phyloP scores from a whole-genome alignment of 2,797 vertebrate species.

The Dromococcyx pavoninus region DNA sequence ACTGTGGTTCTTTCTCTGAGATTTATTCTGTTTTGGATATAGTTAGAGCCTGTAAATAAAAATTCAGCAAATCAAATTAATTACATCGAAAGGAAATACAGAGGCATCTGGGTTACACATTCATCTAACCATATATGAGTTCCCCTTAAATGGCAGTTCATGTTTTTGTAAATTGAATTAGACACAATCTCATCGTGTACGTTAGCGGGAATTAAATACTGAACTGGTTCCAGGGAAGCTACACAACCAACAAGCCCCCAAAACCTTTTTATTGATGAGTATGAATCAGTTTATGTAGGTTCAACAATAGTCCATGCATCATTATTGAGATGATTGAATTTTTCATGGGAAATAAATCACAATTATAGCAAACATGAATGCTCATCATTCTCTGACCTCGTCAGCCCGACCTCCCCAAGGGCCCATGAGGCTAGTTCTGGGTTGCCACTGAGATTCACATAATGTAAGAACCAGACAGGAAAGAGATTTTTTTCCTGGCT shows the following conservation, averaged over 20 bases:
- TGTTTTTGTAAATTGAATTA: conserved; percentile 56
- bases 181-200: background rate
- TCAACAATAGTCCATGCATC: background rate
- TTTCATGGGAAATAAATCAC: conserved; percentile 36
- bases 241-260: background rate
- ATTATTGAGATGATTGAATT: conserved; percentile 23
- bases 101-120: conserved; percentile 4
- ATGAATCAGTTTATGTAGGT: background rate
- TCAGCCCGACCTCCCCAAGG: background rate
- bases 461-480: background rate
- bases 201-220: conserved; percentile 44
- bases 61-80: conserved; percentile 34
- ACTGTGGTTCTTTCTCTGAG: background rate
- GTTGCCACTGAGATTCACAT: background rate
- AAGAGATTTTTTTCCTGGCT: background rate
- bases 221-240: conserved; percentile 12
- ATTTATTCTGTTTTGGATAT: background rate
- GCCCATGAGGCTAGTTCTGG: background rate
- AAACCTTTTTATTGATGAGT: conserved; percentile 6
- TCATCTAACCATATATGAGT: background rate
- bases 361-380: conserved; percentile 26
- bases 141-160: conserved; percentile 20
- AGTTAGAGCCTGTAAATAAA: conserved; percentile 15
- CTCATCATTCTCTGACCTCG: background rate
- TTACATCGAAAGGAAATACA: conserved; percentile 30